Evolutionary conservation across 2,113 vertebrate species (phyloP), one percentile per base, ranked within the genome.

Genomic region (Zapornia atra): DNA sequence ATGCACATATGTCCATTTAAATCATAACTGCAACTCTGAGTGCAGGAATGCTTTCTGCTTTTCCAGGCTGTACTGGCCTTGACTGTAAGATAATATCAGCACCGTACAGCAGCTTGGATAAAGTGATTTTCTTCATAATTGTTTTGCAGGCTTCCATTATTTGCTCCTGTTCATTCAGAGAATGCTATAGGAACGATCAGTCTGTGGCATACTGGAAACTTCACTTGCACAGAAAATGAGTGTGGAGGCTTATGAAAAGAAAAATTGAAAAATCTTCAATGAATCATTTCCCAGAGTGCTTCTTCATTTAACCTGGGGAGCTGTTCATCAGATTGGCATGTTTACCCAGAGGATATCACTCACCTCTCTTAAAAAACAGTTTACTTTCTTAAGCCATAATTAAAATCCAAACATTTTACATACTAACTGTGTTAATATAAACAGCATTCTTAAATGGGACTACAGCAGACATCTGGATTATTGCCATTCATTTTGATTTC

Each of bases 391-490:
- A 91, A 90, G 65, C 64, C 63, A 25, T 72, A 96, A 95, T 87
- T 91, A 87, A 92, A 96, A 63, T 66, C 59, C 66, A 93, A 95
- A 80, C 50, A 88, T 86, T 96, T 95, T 90, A 85, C 75, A 96
- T 77, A 92, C 76, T 86, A 94, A 85, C 72, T 66, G 36, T 77
- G 54, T 54, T 95, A 96, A 85, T 38, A 90, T 73, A 94, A 94
- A 94, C 72, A 95, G 33, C 46, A 56, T 76, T 96, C 82, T 93
- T 71, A 88, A 91, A 84, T 5, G 50, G 59, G 59, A 95, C 75
- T 90, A 82, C 50, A 93, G 93, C 82, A 96, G 89, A 89, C 46
- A 84, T 59, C 90, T 95, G 95, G 81, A 95, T 80, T 87, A 96
- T 34, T 96, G 93, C 89, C 89, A 94, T 72, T 92, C 73, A 94